Evolutionary conservation across 1,140 invertebrate genomes (phyloP), one percentile per base, ranked within the genome.

Genomic region (Trichoplusia ni): DNA sequence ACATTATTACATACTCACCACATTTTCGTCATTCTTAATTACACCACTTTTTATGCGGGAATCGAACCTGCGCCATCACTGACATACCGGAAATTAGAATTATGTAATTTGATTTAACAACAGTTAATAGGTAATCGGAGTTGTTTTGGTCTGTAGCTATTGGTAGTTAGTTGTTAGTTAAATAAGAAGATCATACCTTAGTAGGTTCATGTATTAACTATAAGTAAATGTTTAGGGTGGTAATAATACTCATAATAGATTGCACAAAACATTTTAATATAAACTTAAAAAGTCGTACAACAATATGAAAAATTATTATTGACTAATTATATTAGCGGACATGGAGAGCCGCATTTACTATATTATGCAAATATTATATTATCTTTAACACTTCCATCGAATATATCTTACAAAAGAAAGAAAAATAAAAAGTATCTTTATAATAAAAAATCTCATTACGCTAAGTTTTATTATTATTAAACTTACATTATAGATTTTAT

Each of bases 261-360:
- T 94, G 92, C 93, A 94, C 93, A 94, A 93, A 93, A 94, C 92
- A 93, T 94, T 94, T 94, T 94, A 94, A 94, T 94, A 94, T 94
- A 94, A 94, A 94, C 93, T 94, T 95, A 94, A 94, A 94, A 95
- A 94, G 94, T 92, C 92, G 93, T 94, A 94, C 93, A 94, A 94
- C 92, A 94, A 93, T 94, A 94, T 94, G 93, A 94, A 94, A 94
- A 94, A 94, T 94, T 94, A 93, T 90, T 90, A 89, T 94, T 94
- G 91, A 93, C 92, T 93, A 94, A 94, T 92, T 92, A 93, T 93
- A 92, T 93, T 81, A 85, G 91, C 92, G 92, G 92, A 88, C 92
- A 92, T 91, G 92, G 92, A 93, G 91, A 92, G 88, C 92, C 92
- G 92, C 91, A 92, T 91, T 93, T 91, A 93, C 92, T 93, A 93